Percentiles rank a stretch among this genome's conserved stretches.
Evolutionary conservation across 2,888 invertebrate genomes (phyloP).

Genomic region (Platycheirus rosarum): DNA sequence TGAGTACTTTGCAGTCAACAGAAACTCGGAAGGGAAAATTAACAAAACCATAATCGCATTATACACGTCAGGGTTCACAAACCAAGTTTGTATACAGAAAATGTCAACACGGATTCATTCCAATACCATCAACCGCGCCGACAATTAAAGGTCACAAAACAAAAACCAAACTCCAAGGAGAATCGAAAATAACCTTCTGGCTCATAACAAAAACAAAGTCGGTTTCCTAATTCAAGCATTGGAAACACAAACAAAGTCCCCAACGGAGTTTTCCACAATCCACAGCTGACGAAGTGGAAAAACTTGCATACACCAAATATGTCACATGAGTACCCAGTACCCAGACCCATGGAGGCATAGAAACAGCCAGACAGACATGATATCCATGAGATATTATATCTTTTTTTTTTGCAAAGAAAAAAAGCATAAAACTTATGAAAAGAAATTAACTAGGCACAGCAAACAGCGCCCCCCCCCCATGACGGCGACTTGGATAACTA

Average conservation of each 20-base stretch:
- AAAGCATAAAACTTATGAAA: conserved; percentile 4
- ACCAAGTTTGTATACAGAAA: conserved; percentile 28
- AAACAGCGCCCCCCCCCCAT: not conserved
- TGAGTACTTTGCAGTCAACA: not conserved
- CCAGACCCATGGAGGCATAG: conserved; percentile 14
- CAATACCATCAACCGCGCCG: conserved; percentile 41
- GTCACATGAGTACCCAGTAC: conserved; percentile 61
- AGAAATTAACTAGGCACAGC: conserved; percentile 37
- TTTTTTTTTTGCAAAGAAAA: conserved; percentile 21
- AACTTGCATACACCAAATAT: conserved; percentile 67
- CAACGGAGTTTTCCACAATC: conserved; percentile 15
- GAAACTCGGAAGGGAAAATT: not conserved
- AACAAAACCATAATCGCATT: conserved; percentile 52
- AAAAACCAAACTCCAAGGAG: conserved; percentile 37
- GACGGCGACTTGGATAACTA: conserved; percentile 11
- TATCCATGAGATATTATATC: conserved; percentile 52
- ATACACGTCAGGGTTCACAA: conserved; percentile 46
- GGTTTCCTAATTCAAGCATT: conserved; percentile 36
- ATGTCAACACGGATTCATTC: conserved; percentile 53
- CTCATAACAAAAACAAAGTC: conserved; percentile 27
- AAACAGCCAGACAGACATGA: conserved; percentile 54
- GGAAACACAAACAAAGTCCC: conserved; percentile 8
- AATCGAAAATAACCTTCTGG: conserved; percentile 48
- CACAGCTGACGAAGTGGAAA: conserved; percentile 45
- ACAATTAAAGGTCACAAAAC: conserved; percentile 62